Evolutionary conservation across 2,113 vertebrate genomes (phyloP).

Genomic region (Cyanoderma ruficeps): DNA sequence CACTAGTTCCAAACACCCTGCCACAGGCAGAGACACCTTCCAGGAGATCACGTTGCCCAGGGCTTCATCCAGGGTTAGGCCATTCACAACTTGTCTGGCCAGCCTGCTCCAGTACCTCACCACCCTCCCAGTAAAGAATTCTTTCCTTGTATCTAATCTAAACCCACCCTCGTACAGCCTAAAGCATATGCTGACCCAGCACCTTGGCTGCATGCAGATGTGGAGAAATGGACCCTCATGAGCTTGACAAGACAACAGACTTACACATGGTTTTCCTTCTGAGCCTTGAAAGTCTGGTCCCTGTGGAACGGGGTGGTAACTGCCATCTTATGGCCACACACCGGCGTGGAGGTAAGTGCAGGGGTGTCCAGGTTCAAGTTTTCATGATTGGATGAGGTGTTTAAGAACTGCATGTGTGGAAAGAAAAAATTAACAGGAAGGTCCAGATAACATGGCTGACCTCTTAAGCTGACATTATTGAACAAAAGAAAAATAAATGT

Average conservation of each 20-base stretch:
- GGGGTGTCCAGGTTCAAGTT: slow-evolving; percentile 83
- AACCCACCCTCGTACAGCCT: neutral
- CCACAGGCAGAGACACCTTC: neutral
- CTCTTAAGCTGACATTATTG: neutral
- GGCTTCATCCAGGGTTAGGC: neutral
- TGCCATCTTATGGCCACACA: slow-evolving; percentile 85
- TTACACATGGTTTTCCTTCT: slow-evolving; percentile 92
- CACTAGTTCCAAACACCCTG: neutral
- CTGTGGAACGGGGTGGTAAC: slow-evolving; percentile 76
- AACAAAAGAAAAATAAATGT: slow-evolving; percentile 7
- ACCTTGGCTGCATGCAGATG: neutral
- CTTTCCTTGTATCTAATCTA: neutral
- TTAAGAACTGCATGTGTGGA: slow-evolving; percentile 85
- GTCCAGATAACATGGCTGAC: neutral
- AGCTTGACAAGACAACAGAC: neutral
- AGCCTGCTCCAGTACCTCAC: neutral
- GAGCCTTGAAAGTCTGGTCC: slow-evolving; percentile 82
- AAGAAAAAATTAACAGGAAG: slow-evolving; percentile 18
- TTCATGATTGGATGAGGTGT: slow-evolving; percentile 85
- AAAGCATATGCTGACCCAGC: neutral
- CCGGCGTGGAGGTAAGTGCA: slow-evolving; percentile 79
- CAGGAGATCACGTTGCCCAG: neutral
- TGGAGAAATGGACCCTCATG: neutral
- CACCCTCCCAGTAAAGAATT: neutral
- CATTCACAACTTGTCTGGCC: too few species aligned